Evolutionary conservation across 2,888 invertebrate genomes (phyloP), one percentile per base, ranked within the genome.

Genomic region (Cartodere bifasciata): DNA sequence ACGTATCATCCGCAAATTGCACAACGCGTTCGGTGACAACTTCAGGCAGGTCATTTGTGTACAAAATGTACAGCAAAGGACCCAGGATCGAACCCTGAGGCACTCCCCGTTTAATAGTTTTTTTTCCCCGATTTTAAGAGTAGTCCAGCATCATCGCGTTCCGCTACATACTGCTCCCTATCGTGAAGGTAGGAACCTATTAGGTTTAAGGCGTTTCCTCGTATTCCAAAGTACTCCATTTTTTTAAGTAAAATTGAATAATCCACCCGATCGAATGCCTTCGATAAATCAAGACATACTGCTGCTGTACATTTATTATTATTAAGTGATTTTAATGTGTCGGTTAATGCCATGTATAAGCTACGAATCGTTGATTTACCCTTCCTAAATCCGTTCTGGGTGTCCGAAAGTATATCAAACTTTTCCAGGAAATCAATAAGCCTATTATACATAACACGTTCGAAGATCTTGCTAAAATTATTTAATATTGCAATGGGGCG

Each of bases 341-440:
- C 7, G 2, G 23, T 14, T 7, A 29, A n/a, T 14, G 22, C 29
- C 10, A 29, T 14, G n/a, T n/a, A n/a, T 29, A 29, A 15, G 13
- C 23, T 23, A 11, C 23, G 16, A 4, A 23, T 15, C 3, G 29
- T 29, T 14, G 12, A 23, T 23, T 14, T 29, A 3, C 12, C 9
- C 9, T 23, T 23, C 12, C 29, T 29, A 9, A 15, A 29, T 9
- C 29, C 29, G 12, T 29, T 13, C 21, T 29, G 29, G 6, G 12
- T 9, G 3, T 25, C 4, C 13, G 26, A 6, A 5, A 13, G n/a
- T 6, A 29, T 14, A 13, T 22, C 20, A 22, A 22, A 22, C 10
- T 22, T 22, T 20, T 22, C 29, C 4, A 29, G 15, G 11, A 9
- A 29, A 14, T 13, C 20, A 10, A 22, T 14, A 14, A 21, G 22